These are phyloP conservation scores for Tor tambroides DNA, from an alignment of 2,113 vertebrate species.

Conservation along the genomic window DNA sequence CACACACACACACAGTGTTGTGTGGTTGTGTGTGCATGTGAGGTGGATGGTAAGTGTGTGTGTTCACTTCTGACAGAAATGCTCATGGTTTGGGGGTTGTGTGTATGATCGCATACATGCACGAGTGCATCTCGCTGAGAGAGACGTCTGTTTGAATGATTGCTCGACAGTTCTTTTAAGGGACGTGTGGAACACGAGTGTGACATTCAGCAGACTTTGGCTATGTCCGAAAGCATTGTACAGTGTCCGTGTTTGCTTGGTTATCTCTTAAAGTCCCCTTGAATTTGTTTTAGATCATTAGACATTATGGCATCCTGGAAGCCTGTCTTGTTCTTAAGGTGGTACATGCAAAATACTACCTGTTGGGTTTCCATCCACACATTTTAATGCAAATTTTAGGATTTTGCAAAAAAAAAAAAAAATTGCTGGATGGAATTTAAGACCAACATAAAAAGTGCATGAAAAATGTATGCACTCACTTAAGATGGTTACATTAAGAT, in stretches of 20 bases:
- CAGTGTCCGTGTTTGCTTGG: not conserved
- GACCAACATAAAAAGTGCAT: not conserved
- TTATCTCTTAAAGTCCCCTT: not conserved
- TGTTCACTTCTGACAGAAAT: constrained; percentile 5
- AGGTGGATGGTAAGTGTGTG: constrained; percentile 38
- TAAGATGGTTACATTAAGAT: not conserved
- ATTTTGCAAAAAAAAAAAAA: not conserved
- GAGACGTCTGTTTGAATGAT: constrained; percentile 36
- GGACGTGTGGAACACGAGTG: not conserved
- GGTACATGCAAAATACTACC: not conserved
- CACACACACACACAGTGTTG: constrained; percentile 69
- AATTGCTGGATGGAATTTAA: not conserved
- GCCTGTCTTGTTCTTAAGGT: not conserved
- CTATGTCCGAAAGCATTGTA: not conserved
- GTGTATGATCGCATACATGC: not conserved
- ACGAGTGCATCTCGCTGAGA: constrained; percentile 7
- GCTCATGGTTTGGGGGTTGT: constrained; percentile 18
- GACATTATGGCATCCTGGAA: not conserved
- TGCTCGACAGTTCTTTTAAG: not conserved
- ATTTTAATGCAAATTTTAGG: not conserved
- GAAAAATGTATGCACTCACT: not conserved
- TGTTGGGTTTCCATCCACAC: not conserved
- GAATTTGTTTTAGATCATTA: not conserved
- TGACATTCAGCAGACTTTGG: constrained; percentile 16
- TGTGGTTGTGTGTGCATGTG: constrained; percentile 70